phyloP scores from a whole-genome alignment of 2,113 vertebrate genomes.

The Hoplias malabaricus region DNA sequence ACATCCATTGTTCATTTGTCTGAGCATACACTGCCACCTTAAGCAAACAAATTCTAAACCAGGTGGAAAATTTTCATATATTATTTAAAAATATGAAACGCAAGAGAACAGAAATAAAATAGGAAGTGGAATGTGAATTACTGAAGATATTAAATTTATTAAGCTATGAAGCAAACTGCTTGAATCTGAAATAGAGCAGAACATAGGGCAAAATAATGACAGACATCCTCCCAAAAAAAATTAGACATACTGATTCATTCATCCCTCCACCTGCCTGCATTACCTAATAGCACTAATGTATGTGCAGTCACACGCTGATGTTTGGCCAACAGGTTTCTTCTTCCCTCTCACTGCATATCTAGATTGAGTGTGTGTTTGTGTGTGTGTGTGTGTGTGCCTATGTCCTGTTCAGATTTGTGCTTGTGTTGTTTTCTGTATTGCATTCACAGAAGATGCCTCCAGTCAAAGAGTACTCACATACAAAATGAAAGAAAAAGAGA shows the following conservation, averaged over 20 bases:
- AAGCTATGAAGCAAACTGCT: not conserved
- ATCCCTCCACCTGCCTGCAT: constrained; percentile 34
- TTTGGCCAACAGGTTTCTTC: constrained; percentile 44
- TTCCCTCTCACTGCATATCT: constrained; percentile 4
- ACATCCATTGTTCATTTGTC: not conserved
- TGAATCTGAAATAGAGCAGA: constrained; percentile 17
- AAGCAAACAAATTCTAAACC: not conserved
- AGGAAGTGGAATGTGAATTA: not conserved
- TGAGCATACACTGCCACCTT: not conserved
- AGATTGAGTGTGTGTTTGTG: constrained; percentile 12
- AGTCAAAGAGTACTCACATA: constrained; percentile 8
- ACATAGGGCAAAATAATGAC: constrained; percentile 25
- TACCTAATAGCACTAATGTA: constrained; percentile 44
- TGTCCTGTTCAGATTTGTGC: constrained; percentile 20
- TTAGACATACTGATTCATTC: constrained; percentile 33
- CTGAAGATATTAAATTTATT: constrained; percentile 4
- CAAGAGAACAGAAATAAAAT: not conserved
- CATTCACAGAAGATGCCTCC: constrained; percentile 22
- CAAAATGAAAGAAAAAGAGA: not conserved
- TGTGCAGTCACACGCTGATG: constrained; percentile 46
- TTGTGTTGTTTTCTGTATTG: constrained; percentile 23
- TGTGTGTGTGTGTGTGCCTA: constrained; percentile 5
- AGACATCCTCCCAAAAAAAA: too few species aligned
- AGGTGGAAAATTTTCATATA: not conserved
- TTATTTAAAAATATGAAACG: not conserved